These are phyloP conservation scores for Myotis brandtii DNA, from an alignment of 2,113 vertebrate species.

Conservation along the genomic window DNA sequence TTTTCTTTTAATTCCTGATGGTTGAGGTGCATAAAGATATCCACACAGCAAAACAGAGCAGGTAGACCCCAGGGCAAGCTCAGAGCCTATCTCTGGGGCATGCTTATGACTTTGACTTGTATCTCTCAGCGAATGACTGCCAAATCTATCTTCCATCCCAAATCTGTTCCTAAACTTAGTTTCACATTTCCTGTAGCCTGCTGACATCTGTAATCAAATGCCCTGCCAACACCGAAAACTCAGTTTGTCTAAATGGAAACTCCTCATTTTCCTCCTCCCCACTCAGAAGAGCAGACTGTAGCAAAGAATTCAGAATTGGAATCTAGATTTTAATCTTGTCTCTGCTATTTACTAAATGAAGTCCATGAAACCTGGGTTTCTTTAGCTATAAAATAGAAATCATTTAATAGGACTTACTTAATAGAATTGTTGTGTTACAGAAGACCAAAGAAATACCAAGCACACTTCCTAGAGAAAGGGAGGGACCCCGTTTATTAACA, in stretches of 20 bases:
- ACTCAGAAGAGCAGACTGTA: neutral
- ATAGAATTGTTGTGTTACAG: neutral
- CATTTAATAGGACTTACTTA: neutral
- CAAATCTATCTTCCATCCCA: neutral
- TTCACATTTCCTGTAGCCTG: neutral
- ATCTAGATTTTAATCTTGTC: neutral
- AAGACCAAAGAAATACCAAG: too few relatives aligned
- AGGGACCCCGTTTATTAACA: too few relatives aligned
- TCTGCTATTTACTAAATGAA: slow-evolving; percentile 8
- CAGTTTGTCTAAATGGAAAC: neutral
- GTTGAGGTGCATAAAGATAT: neutral
- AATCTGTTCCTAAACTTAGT: neutral
- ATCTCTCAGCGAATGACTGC: neutral
- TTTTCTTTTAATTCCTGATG: neutral
- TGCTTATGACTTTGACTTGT: neutral
- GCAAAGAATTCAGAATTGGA: neutral
- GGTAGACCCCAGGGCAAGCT: neutral
- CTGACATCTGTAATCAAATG: neutral
- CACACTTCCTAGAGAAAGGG: too few relatives aligned
- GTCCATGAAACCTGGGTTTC: neutral
- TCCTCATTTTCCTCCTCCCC: neutral
- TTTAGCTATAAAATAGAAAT: neutral
- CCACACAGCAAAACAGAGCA: neutral
- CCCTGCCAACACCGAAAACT: neutral
- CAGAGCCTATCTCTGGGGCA: neutral